These are phyloP conservation scores for Syrmaticus mikado DNA, from an alignment of 2,113 vertebrate genomes.

Conservation along the genomic window DNA sequence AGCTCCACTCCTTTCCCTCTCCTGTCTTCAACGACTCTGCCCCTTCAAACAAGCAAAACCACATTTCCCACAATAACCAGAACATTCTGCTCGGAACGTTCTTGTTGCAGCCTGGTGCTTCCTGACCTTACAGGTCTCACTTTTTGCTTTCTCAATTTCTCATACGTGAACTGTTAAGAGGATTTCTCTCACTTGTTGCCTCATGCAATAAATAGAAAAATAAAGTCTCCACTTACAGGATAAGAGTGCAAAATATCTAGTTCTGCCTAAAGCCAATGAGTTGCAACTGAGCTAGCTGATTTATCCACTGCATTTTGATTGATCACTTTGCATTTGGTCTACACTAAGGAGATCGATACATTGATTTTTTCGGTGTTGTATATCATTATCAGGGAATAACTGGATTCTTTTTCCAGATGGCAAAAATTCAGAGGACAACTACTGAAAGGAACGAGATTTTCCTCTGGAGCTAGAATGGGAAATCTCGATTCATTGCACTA, in stretches of 20 bases:
- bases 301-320: conserved; percentile 66
- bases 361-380: conserved; percentile 24
- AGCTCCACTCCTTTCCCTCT: background rate
- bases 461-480: background rate
- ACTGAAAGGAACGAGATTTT: conserved; percentile 16
- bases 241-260: conserved; percentile 30
- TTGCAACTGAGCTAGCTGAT: conserved; percentile 47
- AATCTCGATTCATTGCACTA: background rate
- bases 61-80: background rate
- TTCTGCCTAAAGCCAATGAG: conserved; percentile 34
- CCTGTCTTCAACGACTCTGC: background rate
- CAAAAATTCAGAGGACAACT: conserved; percentile 50
- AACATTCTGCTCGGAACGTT: background rate
- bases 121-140: fast-evolving
- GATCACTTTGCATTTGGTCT: conserved; percentile 70
- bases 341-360: conserved; percentile 48
- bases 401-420: background rate
- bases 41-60: background rate
- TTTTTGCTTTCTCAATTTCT: background rate
- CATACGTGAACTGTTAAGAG: background rate
- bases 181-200: background rate
- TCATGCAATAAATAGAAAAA: background rate
- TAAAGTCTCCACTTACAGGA: conserved; percentile 11
- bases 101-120: background rate
- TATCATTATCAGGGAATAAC: conserved; percentile 45